phyloP scores from a whole-genome alignment of 2,888 invertebrate genomes.

The Dynastes maya region DNA sequence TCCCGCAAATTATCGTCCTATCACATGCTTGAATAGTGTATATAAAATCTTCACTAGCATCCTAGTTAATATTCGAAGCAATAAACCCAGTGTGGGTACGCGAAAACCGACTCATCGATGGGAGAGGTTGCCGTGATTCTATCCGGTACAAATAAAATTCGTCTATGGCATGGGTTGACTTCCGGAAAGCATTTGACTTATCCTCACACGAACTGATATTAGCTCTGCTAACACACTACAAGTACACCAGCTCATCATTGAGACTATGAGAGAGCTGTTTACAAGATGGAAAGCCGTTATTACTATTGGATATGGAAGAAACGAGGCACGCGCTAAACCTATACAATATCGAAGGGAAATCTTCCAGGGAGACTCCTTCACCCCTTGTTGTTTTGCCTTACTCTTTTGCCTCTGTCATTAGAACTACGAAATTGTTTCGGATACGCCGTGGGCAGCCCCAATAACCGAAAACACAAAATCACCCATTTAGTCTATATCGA shows the following conservation, averaged over 20 bases:
- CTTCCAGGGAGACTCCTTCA: background rate
- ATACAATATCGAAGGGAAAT: too few species aligned
- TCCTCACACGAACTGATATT: background rate
- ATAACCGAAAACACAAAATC: background rate
- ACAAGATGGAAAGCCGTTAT: too few species aligned
- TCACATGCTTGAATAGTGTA: background rate
- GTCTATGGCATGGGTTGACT: too few species aligned
- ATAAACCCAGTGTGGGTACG: background rate
- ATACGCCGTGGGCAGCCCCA: background rate
- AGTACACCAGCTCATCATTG: too few species aligned
- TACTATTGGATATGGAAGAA: background rate
- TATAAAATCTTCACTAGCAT: background rate
- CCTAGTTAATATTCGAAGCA: too few species aligned
- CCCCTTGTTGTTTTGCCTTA: background rate
- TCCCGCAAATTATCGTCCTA: background rate
- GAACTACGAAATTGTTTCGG: background rate
- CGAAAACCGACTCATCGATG: too few species aligned
- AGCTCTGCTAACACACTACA: too few species aligned
- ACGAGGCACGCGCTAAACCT: too few species aligned
- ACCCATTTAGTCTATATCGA: background rate
- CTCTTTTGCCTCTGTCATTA: background rate
- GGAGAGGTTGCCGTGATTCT: too few species aligned
- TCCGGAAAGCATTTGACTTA: background rate
- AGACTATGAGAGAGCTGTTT: too few species aligned
- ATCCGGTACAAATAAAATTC: too few species aligned